Base-by-base conservation (phyloP, 2,888 invertebrate species). In the Macroteleia sp. region DNA sequence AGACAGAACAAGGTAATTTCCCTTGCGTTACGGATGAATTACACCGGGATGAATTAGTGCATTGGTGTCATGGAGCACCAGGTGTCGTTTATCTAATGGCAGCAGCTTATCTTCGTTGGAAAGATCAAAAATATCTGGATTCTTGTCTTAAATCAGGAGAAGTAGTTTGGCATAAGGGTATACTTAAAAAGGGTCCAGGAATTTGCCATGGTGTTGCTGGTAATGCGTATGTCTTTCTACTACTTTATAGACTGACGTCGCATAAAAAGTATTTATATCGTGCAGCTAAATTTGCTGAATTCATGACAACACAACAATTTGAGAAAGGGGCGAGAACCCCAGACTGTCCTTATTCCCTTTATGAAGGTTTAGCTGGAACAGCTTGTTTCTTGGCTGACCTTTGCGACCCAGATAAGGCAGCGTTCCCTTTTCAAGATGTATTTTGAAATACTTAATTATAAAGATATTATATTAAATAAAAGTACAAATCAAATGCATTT, bases 41-140 rank as follows among this genome's bases (percentile, higher is more conserved):
- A 54, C 92, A 93, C 3, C 85, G 92, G 32, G 95, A 96, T 70
- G 95, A 96, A 75, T 91, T 97, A 9, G 94, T 97, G 0, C 97
- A 97, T 87, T 97, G 97, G 97, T 97, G 97, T 89, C 97, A 97
- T 88, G 97, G 97, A 0, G 96, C 96, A 8, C 95, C 96, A 6
- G 97, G 97, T 0, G 94, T 95, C 0, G 92, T 97, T 5, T 97
- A 97, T 87, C 89, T 97, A 30, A 93, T 97, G 92, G 96, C 96
- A 1, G 95, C 95, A 90, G 96, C 97, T 0, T 97, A 95, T 88
- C 89, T 95, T 25, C 91, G 94, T 1, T 97, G 94, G 92, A 94
- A 95, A 76, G 96, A 97, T 39, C 92, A 94, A 0, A 95, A 94
- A 86, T 97, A 96, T 88, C 91, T 96, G 22, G 88, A 94, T 16